Evolutionary conservation across 2,113 vertebrate species (phyloP).

Genomic region (Cheirogaleus medius): DNA sequence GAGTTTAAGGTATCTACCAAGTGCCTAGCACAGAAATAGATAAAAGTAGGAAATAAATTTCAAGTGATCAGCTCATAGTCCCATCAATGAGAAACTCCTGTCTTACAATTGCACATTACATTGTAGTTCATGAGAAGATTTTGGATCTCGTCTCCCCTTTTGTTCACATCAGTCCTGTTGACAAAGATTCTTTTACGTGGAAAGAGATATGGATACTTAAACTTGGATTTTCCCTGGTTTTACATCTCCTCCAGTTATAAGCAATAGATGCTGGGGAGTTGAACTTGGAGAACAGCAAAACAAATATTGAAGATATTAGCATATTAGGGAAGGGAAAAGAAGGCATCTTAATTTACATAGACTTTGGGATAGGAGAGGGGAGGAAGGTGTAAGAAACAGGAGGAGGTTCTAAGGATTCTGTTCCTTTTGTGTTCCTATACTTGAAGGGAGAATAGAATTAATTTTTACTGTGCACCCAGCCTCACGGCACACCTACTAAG

Average conservation of each 20-base stretch:
- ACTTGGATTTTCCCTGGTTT: not conserved
- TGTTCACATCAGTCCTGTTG: not conserved
- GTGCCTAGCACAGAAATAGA: not conserved
- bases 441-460: not conserved
- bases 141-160: not conserved
- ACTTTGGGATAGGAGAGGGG: too few relatives aligned
- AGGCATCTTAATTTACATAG: too few relatives aligned
- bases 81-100: not conserved
- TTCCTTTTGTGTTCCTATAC: not conserved
- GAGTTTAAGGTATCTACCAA: not conserved
- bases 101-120: rapidly evolving
- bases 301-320: not conserved
- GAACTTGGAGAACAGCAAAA: not conserved
- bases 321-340: not conserved
- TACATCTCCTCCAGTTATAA: not conserved
- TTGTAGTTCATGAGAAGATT: not conserved
- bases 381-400: too few relatives aligned
- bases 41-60: not conserved
- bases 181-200: not conserved
- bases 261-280: not conserved
- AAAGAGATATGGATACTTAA: not conserved
- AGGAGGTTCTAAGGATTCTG: not conserved
- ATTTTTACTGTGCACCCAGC: not conserved
- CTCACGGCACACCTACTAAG: not conserved
- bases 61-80: not conserved